Evolutionary conservation across 1,140 invertebrate genomes (phyloP), one percentile per base, ranked within the genome.

Genomic region (Calephelis virginiensis): DNA sequence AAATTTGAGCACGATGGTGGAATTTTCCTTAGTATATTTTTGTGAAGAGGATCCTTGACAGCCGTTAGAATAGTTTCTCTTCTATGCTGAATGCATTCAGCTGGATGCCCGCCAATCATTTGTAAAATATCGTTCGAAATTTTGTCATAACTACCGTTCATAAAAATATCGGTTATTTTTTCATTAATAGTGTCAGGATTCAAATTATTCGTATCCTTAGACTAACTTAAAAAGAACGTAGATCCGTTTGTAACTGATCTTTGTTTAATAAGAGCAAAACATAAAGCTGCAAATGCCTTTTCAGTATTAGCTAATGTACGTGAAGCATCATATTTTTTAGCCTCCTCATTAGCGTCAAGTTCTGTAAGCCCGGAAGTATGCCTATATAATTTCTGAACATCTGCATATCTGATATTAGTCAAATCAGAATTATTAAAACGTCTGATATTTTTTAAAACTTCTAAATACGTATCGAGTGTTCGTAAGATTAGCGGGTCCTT

Each of bases 21-120:
- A 45, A 61, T 61, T 43, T 10, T 43, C 40, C 38, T 43, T 43
- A 61, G 6, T 12, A 61, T 61, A 61, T 43, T 61, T 10, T 61
- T 61, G 8, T n/a, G 53, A 8, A 49, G 49, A 12, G 56, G 45
- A 12, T 61, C 67, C 63, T 50, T 64, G 4, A 69, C 63, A 6
- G 37, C 11, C 1, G 46, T 8, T 38, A 69, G 37, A 37, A 64
- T 61, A 6, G 17, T 38, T 61, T 68, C 50, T 11, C 67, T 43
- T 38, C 67, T 46, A 9, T 63, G 67, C 63, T 69, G 56, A 10
- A 69, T 47, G 38, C 63, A 47, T 45, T 69, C 67, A 61, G 67
- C 63, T 17, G 56, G 40, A 61, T 69, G 63, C 8, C 63, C 67
- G 38, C 67, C 64, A 38, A 65, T 14, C 10, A 70, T 12, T 38